These are phyloP conservation scores for Aspidiotus rigidus DNA, from an alignment of 2,888 invertebrate genomes.

Conservation along the genomic window DNA sequence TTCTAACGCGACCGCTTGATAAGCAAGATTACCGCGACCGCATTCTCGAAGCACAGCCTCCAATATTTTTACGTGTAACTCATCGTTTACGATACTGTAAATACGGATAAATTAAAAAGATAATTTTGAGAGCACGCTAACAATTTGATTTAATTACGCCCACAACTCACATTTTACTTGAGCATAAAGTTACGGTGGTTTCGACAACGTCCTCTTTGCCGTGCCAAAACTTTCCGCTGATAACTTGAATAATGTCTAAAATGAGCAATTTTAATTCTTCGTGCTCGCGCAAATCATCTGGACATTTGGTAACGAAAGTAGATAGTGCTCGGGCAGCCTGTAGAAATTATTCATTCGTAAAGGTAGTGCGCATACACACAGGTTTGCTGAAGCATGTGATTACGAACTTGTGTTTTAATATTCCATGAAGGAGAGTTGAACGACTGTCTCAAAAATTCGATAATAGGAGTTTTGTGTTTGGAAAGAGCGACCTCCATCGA, in stretches of 20 bases:
- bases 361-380: neutral
- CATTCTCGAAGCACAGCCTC: constrained; percentile 25
- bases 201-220: constrained; percentile 27
- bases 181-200: constrained; percentile 14
- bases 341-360: neutral
- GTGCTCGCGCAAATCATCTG: constrained; percentile 10
- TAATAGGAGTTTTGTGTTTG: constrained; percentile 18
- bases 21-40: constrained; percentile 13
- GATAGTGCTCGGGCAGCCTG: constrained; percentile 25
- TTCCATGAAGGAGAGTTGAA: constrained; percentile 25
- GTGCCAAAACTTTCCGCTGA: constrained; percentile 28
- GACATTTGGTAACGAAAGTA: constrained; percentile 22
- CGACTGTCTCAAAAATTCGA: constrained; percentile 11
- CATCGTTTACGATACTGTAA: constrained; percentile 24
- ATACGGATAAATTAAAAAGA: neutral
- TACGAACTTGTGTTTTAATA: constrained; percentile 19
- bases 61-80: constrained; percentile 16
- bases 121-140: neutral
- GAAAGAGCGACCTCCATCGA: constrained; percentile 22
- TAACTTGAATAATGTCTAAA: constrained; percentile 8
- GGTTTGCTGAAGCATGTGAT: neutral
- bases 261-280: constrained; percentile 15
- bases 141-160: neutral
- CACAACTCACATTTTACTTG: constrained; percentile 8
- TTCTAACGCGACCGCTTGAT: constrained; percentile 21